Base-by-base conservation (phyloP, 2,113 vertebrate genomes). In the Myotis brandtii region DNA sequence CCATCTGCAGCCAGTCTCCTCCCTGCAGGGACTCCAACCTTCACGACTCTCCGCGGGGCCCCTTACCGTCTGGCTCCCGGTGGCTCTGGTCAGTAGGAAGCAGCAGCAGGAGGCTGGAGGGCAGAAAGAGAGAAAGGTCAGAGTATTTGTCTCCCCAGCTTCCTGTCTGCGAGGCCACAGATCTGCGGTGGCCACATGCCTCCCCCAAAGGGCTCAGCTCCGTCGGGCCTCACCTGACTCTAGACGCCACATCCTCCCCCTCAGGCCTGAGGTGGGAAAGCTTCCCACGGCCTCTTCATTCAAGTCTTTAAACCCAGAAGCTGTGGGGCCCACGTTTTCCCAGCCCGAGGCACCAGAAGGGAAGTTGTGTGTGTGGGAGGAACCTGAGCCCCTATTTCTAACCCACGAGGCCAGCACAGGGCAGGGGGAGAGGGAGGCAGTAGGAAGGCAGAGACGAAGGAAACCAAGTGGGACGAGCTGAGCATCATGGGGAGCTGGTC, bases 181-280 rank as follows among this genome's bases (percentile, higher is more conserved):
- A 9, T 3, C 7, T 20, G 18, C 1, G 2, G 32, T 13, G 32
- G 13, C 32, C 23, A 0, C n/a, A 0, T 20, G n/a, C 10, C 30
- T 9, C 40, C 43, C 12, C 18, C 11, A 16, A 23, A 80, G 13
- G 7, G 17, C 56, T 37, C 30, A 23, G 62, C 30, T 48, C 30
- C 62, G 7, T 16, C n/a, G 1, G 25, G 27, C 56, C 32, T 67
- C 40, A 30, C 32, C 20, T 5, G 21, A 18, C 34, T 67, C 67
- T 17, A 3, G 30, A 59, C 64, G 34, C 82, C 64, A 4, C 5
- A 1, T 17, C 66, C 27, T 50, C 14, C 21, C 37, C 32, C 23
- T 79, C 32, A 56, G 64, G 43, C 59, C 37, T 66, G 18, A 72
- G 50, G 16, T 52, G 16, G 25, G 25, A 50, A 7, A 17, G 25